These are phyloP conservation scores for Caerostris darwini DNA, from an alignment of 1,140 invertebrate species.

Conservation along the genomic window DNA sequence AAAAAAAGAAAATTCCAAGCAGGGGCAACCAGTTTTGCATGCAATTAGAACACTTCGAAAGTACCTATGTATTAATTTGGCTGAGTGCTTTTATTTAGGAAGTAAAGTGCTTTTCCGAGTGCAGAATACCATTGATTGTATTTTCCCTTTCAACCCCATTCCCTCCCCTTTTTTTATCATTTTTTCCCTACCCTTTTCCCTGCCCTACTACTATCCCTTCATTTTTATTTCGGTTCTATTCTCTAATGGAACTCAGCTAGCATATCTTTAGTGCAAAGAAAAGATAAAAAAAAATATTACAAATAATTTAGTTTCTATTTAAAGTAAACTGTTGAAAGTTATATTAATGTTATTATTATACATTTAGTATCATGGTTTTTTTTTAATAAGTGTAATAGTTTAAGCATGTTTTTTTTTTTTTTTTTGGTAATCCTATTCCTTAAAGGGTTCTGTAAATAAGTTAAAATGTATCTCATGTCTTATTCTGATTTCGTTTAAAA, in stretches of 20 bases:
- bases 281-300: conserved; percentile 33
- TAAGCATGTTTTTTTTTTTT: neutral
- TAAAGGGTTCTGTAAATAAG: neutral
- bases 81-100: conserved; percentile 77
- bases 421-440: neutral
- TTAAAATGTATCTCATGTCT: neutral
- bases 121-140: conserved; percentile 73
- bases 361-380: conserved; percentile 15
- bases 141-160: conserved; percentile 30
- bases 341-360: conserved; percentile 64
- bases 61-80: conserved; percentile 77
- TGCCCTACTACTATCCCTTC: neutral
- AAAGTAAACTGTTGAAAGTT: conserved; percentile 7
- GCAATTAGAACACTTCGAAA: conserved; percentile 73
- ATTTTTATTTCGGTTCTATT: conserved; percentile 64
- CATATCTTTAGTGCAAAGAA: conserved; percentile 43
- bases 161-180: neutral
- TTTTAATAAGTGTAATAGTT: neutral
- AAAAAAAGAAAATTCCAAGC: conserved; percentile 28
- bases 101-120: conserved; percentile 62
- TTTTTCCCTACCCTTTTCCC: conserved; percentile 28
- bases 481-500: neutral
- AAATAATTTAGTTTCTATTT: conserved; percentile 65
- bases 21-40: conserved; percentile 59
- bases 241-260: conserved; percentile 62